Conservation (phyloP, 2,888 invertebrate species). For the Ophioninae sp. region DNA sequence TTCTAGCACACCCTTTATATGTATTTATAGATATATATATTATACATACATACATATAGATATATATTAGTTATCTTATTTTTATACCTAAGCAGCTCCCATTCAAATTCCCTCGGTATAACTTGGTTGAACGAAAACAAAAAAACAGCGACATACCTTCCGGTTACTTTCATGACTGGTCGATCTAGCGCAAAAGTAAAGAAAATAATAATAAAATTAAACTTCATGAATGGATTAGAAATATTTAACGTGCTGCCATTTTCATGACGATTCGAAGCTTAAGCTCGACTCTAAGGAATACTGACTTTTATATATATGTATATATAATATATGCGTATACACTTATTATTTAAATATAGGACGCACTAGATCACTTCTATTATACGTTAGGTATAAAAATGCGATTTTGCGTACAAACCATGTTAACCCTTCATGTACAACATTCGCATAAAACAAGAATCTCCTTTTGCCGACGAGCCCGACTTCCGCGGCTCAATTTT, state of each 20-base stretch:
- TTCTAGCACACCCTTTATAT: background rate
- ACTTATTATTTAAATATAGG: slow-evolving; percentile 47
- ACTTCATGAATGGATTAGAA: slow-evolving; percentile 28
- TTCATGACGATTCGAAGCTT: slow-evolving; percentile 38
- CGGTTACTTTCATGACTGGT: slow-evolving; percentile 3
- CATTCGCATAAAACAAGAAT: slow-evolving; percentile 26
- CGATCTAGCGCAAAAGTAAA: slow-evolving; percentile 27
- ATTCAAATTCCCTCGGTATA: slow-evolving; percentile 19
- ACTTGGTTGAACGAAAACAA: slow-evolving; percentile 6
- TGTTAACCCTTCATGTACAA: slow-evolving; percentile 43
- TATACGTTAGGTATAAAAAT: slow-evolving; percentile 53
- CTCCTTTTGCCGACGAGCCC: background rate
- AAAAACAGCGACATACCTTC: slow-evolving; percentile 15
- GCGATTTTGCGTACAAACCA: slow-evolving; percentile 56
- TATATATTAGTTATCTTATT: slow-evolving; percentile 46
- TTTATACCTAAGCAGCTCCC: slow-evolving; percentile 27
- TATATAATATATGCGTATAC: slow-evolving; percentile 55
- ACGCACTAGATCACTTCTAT: slow-evolving; percentile 48
- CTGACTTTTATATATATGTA: slow-evolving; percentile 54
- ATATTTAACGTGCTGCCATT: slow-evolving; percentile 32
- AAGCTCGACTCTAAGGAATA: slow-evolving; percentile 37
- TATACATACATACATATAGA: background rate
- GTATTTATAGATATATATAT: background rate
- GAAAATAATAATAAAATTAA: slow-evolving; percentile 11
- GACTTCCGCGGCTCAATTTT: background rate